Evolutionary conservation across 2,113 vertebrate species (phyloP), one percentile per base, ranked within the genome.

Genomic region (Aptenodytes forsteri): DNA sequence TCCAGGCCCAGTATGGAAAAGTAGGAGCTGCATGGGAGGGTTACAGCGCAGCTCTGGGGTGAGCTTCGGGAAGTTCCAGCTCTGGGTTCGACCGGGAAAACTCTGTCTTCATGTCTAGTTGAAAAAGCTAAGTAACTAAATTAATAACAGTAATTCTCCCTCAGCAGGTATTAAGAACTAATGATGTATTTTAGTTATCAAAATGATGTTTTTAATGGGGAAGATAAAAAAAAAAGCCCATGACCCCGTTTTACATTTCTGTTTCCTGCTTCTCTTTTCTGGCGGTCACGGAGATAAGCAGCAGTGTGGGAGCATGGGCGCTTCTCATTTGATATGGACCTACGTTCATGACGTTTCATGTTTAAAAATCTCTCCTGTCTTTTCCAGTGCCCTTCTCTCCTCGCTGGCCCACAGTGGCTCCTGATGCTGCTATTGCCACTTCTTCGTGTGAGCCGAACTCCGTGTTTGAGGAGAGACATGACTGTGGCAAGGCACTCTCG

Each of bases 321-420:
- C 52, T 59, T 52, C 69, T 54, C 38, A 9, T 12, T 23, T 47
- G 32, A 59, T 32, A 64, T 34, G 46, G 64, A 54, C 36, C 15
- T 27, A 47, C 0, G 38, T 34, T 79, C 7, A 6, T 2, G 19
- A 50, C 18, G 1, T 1, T 13, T 81, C 78, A 15, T 54, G 16
- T 22, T 72, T 65, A 22, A 49, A 80, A 61, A 23, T 23, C 49
- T 69, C 58, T 59, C 32, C 13, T 59, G 11, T 23, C 49, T 65
- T 79, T 72, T 46, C 58, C 47, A 83, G 26, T 3, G 14, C 27
- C 38, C 29, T 50, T 12, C 29, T 47, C 52, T 62, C 83, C 62
- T 47, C 0, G 0, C 52, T 70, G 84, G n/a, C 32, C 56, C 47
- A 1, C 10, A 4, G 7, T 1, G 54, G 36, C 42, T 78, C 25